phyloP scores from a whole-genome alignment of 1,140 invertebrate genomes.

The Brachionus asplanchnoidis region DNA sequence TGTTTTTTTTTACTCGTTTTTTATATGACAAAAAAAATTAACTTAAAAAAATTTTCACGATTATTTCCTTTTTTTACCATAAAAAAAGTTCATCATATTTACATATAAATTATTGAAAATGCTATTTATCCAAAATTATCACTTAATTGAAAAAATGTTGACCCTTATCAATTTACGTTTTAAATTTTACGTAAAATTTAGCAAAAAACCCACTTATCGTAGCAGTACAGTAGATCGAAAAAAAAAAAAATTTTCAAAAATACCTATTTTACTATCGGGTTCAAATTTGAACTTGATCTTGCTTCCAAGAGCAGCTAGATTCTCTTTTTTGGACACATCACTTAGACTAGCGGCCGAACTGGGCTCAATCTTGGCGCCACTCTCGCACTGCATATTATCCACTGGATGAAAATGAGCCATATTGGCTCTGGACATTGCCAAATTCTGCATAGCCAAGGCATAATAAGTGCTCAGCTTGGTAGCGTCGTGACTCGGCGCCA shows the following conservation, averaged over 20 bases:
- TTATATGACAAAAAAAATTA: no score
- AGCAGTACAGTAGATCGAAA: no score
- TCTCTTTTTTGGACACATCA: background rate
- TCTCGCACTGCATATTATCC: background rate
- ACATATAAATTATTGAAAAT: no score
- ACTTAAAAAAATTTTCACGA: no score
- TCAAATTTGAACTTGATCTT: conserved; percentile 36
- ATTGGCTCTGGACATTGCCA: conserved; percentile 43
- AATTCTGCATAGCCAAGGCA: conserved; percentile 41
- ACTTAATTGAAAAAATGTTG: no score
- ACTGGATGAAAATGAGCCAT: background rate
- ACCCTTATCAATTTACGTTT: no score
- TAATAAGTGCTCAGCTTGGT: conserved; percentile 46
- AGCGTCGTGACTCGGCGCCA: conserved; percentile 54
- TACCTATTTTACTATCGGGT: conserved; percentile 18
- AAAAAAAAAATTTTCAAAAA: background rate
- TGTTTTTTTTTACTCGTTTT: no score
- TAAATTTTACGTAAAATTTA: no score
- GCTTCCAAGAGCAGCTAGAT: background rate
- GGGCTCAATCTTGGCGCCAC: background rate
- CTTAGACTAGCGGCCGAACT: background rate
- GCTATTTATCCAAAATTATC: no score
- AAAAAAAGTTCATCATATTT: no score
- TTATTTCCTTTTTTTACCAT: no score
- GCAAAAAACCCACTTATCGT: no score